Percentiles rank a stretch among this genome's conserved stretches.
phyloP scores from a whole-genome alignment of 2,888 invertebrate genomes.

The Tetanocera ferruginea region DNA sequence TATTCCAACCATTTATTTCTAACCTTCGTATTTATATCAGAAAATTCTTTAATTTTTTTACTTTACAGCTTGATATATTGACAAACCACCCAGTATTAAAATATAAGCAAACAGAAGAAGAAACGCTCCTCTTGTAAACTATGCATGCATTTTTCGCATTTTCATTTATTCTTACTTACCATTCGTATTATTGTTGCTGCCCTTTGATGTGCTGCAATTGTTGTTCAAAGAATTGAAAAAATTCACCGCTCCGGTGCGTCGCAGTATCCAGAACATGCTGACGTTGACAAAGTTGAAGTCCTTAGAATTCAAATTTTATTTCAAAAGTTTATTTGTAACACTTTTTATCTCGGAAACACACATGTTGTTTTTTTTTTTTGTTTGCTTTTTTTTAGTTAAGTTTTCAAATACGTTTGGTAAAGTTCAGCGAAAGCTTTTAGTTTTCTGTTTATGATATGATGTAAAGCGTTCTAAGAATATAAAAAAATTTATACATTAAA shows the following conservation, averaged over 20 bases:
- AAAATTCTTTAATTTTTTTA: too few species aligned
- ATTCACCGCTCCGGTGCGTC: constrained; percentile 64
- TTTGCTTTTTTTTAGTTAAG: not conserved
- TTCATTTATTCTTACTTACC: constrained; percentile 49
- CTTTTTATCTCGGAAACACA: not conserved
- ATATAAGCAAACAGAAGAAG: too few species aligned
- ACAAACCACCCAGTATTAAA: too few species aligned
- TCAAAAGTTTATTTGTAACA: not conserved
- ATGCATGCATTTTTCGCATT: too few species aligned
- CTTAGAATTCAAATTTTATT: not conserved
- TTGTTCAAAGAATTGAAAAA: constrained; percentile 63
- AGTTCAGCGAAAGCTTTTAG: not conserved
- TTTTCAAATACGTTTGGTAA: not conserved
- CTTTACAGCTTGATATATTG: too few species aligned
- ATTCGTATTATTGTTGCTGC: constrained; percentile 53
- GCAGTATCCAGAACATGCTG: constrained; percentile 64
- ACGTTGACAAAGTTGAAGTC: constrained; percentile 21
- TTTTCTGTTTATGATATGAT: too few species aligned
- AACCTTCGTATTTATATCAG: too few species aligned
- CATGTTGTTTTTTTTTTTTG: constrained; percentile 21
- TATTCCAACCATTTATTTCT: too few species aligned
- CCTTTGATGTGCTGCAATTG: constrained; percentile 61
- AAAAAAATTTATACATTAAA: too few species aligned
- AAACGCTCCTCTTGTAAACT: too few species aligned
- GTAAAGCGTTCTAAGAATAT: too few species aligned